A percentile compares a stretch with the other conserved stretches of the same genome.
Conservation (phyloP, 2,113 vertebrate species). For the Noturus placidus region DNA sequence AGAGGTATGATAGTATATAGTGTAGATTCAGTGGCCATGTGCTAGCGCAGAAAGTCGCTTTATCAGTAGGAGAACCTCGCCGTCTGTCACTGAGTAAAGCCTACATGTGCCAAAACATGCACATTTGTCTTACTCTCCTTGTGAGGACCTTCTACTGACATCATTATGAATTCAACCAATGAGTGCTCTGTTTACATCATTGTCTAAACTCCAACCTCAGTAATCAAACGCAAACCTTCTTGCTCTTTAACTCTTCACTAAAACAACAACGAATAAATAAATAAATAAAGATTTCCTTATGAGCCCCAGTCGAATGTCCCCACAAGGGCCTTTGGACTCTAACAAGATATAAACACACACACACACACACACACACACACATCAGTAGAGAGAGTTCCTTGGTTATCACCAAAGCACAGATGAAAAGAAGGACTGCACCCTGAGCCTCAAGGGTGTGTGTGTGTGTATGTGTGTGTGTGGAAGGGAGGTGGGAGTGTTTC, state of each 20-base stretch:
- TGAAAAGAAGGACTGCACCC: conserved; percentile 66
- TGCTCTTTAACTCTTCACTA: too few species aligned
- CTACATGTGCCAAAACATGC: conserved; percentile 17
- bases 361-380: conserved; percentile 3
- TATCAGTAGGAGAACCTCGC: conserved; percentile 38
- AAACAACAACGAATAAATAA: too few species aligned
- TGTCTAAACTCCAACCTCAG: too few species aligned
- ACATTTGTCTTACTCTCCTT: too few species aligned
- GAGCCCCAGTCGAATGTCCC: too few species aligned
- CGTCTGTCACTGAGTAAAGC: conserved; percentile 41
- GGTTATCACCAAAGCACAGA: conserved; percentile 73
- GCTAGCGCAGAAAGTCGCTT: conserved; percentile 51
- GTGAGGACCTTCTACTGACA: too few species aligned
- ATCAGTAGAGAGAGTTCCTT: conserved; percentile 61
- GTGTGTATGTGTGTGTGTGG: conserved; percentile 60
- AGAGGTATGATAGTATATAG: conserved; percentile 65
- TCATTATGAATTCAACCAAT: too few species aligned
- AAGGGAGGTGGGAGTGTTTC: conserved; percentile 57
- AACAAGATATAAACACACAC: too few species aligned
- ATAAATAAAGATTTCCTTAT: too few species aligned
- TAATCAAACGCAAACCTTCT: too few species aligned
- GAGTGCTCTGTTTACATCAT: too few species aligned
- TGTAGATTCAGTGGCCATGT: conserved; percentile 58
- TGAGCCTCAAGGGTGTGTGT: conserved; percentile 59
- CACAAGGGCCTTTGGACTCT: too few species aligned